These are phyloP conservation scores for Muscina levida DNA, from an alignment of 2,888 invertebrate genomes.

Conservation along the genomic window DNA sequence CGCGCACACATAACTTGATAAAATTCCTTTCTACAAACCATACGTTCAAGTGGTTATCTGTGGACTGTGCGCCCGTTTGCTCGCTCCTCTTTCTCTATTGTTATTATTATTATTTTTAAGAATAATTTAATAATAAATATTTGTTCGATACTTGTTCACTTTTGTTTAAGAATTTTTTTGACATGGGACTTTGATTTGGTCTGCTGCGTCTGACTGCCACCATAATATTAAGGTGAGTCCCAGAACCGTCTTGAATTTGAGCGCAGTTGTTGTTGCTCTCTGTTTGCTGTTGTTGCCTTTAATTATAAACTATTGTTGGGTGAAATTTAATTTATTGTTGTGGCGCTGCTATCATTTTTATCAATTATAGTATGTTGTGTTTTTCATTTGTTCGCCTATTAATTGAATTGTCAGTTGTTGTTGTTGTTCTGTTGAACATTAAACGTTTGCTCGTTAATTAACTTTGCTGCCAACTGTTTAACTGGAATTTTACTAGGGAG, in stretches of 20 bases:
- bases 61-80: too few species aligned
- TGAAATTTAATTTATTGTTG: background rate
- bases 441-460: slow-evolving; percentile 23
- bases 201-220: too few species aligned
- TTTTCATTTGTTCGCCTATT: slow-evolving; percentile 7
- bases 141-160: slow-evolving; percentile 14
- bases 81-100: background rate
- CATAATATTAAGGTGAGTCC: background rate
- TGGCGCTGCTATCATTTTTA: slow-evolving; percentile 3
- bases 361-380: too few species aligned
- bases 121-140: slow-evolving; percentile 28
- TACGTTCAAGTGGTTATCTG: background rate
- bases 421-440: slow-evolving; percentile 19
- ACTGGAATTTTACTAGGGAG: background rate
- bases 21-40: slow-evolving; percentile 30
- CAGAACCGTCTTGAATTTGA: background rate
- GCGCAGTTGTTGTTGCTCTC: background rate
- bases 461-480: slow-evolving; percentile 23
- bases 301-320: background rate
- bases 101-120: background rate
- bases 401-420: slow-evolving; percentile 15
- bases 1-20: too few species aligned
- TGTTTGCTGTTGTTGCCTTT: background rate
- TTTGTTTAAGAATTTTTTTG: slow-evolving; percentile 1
- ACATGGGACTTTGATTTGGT: background rate